Percentiles rank a stretch among this genome's conserved stretches.
Conservation (phyloP, 2,888 invertebrate species). For the Syrista parreyssii region DNA sequence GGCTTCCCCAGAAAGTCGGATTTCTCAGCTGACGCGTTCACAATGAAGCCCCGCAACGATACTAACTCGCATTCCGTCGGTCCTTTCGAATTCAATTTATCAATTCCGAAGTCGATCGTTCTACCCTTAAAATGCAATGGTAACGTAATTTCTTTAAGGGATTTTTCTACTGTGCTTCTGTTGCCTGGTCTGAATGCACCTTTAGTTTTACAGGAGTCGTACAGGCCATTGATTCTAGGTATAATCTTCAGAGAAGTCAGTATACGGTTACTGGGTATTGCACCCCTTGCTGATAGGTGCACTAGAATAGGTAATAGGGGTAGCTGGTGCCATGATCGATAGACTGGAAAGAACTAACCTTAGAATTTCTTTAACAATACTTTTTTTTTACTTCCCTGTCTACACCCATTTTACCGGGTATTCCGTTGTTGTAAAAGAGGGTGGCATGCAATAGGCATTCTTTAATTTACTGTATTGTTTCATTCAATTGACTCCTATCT, state of each 20-base stretch:
- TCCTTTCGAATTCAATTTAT: neutral
- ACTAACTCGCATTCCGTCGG: neutral
- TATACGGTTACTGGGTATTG: neutral
- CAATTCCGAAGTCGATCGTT: neutral
- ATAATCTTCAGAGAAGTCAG: neutral
- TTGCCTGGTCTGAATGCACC: neutral
- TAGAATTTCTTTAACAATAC: neutral
- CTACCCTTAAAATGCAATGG: neutral
- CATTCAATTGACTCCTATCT: neutral
- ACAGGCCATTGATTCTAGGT: neutral
- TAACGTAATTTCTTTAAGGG: neutral
- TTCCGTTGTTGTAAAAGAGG: neutral
- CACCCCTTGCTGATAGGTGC: neutral
- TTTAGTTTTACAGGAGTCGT: neutral
- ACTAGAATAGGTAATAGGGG: neutral
- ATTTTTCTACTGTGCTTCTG: neutral
- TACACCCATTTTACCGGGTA: neutral
- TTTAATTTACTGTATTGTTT: neutral
- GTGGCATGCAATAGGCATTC: neutral
- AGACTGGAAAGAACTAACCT: neutral
- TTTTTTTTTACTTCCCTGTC: neutral
- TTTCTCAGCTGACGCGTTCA: neutral
- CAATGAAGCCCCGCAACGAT: neutral
- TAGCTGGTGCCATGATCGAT: neutral
- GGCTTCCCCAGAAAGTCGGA: slow-evolving; percentile 12